Conservation (phyloP, 1,140 invertebrate species). For the Drosophila equinoxialis region DNA sequence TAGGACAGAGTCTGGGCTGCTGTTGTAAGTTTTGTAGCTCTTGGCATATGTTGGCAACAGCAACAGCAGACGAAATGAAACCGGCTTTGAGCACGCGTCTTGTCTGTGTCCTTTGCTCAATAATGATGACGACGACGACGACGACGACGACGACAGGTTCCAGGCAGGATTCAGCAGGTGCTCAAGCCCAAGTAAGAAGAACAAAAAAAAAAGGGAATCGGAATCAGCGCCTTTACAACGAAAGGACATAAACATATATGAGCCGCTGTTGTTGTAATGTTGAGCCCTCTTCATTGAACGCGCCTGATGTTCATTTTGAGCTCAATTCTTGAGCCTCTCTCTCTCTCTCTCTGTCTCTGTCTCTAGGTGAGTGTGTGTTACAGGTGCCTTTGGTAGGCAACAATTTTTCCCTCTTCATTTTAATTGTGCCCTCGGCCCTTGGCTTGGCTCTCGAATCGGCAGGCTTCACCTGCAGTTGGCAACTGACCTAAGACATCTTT, state of each 20-base stretch:
- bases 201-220: slow-evolving; percentile 56
- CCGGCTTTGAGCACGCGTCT: slow-evolving; percentile 78
- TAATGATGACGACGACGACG: slow-evolving; percentile 53
- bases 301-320: slow-evolving; percentile 17
- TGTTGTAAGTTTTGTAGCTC: slow-evolving; percentile 63
- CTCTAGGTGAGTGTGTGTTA: slow-evolving; percentile 24
- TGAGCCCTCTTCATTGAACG: slow-evolving; percentile 32
- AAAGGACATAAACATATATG: slow-evolving; percentile 82
- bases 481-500: slow-evolving; percentile 81
- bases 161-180: slow-evolving; percentile 74
- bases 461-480: slow-evolving; percentile 67
- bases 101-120: slow-evolving; percentile 67
- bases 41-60: slow-evolving; percentile 70
- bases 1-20: slow-evolving; percentile 6
- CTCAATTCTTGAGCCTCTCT: slow-evolving; percentile 42
- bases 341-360: too few species aligned
- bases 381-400: slow-evolving; percentile 47
- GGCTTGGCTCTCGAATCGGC: slow-evolving; percentile 15
- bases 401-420: slow-evolving; percentile 57
- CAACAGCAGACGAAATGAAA: slow-evolving; percentile 32
- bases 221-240: slow-evolving; percentile 79
- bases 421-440: slow-evolving; percentile 67
- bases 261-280: slow-evolving; percentile 68
- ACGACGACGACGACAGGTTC: slow-evolving; percentile 64
- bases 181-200: slow-evolving; percentile 41